Evolutionary conservation across 2,113 vertebrate genomes (phyloP), one percentile per base, ranked within the genome.

Genomic region (Burhinus bistriatus): DNA sequence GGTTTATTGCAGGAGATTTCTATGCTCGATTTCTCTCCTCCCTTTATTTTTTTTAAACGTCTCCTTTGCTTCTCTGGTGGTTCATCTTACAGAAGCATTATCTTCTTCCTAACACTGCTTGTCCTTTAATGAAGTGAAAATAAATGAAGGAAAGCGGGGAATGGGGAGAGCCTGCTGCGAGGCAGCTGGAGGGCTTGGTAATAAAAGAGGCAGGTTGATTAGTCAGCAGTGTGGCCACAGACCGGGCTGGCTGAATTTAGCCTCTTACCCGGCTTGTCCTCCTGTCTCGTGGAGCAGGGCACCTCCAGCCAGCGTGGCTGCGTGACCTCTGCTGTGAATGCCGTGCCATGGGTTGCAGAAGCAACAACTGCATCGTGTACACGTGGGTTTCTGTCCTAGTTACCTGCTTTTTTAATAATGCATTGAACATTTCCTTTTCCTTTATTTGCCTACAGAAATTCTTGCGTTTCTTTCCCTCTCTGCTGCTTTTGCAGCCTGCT

Each of bases 101-200:
- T 87, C 88, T 64, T 75, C 90, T 91, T 90, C 94, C 96, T 72
- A 96, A 68, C 32, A 3, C 90, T 59, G 54, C 70, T 96, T 95
- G 93, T 93, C 93, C 96, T 95, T 85, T 86, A 97, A 97, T 97
- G 95, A 97, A 97, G 82, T 96, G 93, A 97, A 95, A 96, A 93
- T 93, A 95, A 98, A 96, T 97, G 96, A 96, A 96, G 93, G 90
- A 88, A 70, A 94, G 52, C 94, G 93, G 76, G 78, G 94, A 87
- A 82, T 84, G 83, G 66, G 89, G 96, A 96, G 87, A 94, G 90
- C 95, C 73, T 91, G 78, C 96, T 97, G 89, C 2, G 92, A 97
- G 89, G 94, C 96, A 93, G 91, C 95, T 91, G 93, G 83, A 96
- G 87, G 90, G 87, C 83, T 77, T 73, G 97, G 92, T 88, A 96